Conservation (phyloP, 2,797 vertebrate genomes). For the Protonibea diacanthus region DNA sequence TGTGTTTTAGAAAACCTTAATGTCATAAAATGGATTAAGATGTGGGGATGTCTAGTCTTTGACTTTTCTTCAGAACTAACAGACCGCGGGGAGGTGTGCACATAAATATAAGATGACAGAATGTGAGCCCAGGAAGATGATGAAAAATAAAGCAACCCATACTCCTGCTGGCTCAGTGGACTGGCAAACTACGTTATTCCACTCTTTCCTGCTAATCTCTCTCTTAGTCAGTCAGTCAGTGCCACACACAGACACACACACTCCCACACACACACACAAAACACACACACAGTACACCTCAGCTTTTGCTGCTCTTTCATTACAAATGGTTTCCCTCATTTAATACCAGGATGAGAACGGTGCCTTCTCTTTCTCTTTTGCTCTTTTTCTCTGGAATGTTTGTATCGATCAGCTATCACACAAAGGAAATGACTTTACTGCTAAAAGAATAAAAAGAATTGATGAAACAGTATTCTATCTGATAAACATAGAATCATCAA, state of each 20-base stretch:
- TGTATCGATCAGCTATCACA: constrained; percentile 2
- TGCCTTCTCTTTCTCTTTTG: constrained; percentile 9
- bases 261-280: not conserved
- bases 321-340: constrained; percentile 40
- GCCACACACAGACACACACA: not conserved
- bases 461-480: not conserved
- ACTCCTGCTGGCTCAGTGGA: constrained; percentile 17
- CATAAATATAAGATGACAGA: constrained; percentile 23
- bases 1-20: too few species aligned
- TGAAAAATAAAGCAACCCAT: constrained; percentile 32
- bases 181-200: constrained; percentile 21
- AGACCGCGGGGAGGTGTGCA: not conserved
- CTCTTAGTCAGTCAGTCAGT: not conserved
- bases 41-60: not conserved
- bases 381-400: constrained; percentile 15
- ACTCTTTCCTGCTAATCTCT: not conserved
- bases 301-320: constrained; percentile 13
- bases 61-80: not conserved
- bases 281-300: not conserved
- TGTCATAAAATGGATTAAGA: not conserved
- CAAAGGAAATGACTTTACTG: not conserved
- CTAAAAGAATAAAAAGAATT: not conserved
- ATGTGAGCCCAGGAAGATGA: constrained; percentile 16
- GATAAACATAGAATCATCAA: not conserved
- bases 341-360: constrained; percentile 37